These are phyloP conservation scores for Diarsia rubi DNA, from an alignment of 2,888 invertebrate species.

Conservation along the genomic window DNA sequence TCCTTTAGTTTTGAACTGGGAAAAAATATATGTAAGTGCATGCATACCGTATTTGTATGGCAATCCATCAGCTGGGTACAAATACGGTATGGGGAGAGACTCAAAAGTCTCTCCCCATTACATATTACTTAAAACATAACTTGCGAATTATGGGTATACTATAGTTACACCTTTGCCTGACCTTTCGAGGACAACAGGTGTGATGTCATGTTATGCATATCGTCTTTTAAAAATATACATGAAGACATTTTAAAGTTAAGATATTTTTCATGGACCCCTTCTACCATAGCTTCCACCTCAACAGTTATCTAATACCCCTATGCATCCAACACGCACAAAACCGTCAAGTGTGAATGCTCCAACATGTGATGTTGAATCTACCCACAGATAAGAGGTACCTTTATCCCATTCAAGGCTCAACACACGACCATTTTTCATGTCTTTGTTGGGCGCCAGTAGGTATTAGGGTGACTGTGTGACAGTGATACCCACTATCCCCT, in stretches of 20 bases:
- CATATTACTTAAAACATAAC: too few species aligned
- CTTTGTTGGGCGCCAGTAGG: conserved; percentile 86
- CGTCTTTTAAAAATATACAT: neutral
- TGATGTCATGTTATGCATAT: too few species aligned
- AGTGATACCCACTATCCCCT: conserved; percentile 76
- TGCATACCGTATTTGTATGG: too few species aligned
- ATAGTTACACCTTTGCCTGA: too few species aligned
- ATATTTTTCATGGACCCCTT: conserved; percentile 43
- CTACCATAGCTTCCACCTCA: conserved; percentile 33
- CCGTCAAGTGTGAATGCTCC: conserved; percentile 75
- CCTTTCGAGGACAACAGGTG: too few species aligned
- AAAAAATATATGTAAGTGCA: neutral
- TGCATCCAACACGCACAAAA: conserved; percentile 67
- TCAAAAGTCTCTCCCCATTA: too few species aligned
- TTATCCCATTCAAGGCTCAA: conserved; percentile 85
- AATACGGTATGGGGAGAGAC: too few species aligned
- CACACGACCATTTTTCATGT: conserved; percentile 88
- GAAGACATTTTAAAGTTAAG: neutral
- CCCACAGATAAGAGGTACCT: conserved; percentile 85
- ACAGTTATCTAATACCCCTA: conserved; percentile 61
- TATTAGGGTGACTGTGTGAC: conserved; percentile 83
- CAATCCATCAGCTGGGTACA: too few species aligned
- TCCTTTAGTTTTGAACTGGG: neutral
- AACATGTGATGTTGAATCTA: conserved; percentile 79
- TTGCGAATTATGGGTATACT: too few species aligned